phyloP scores from a whole-genome alignment of 2,113 vertebrate genomes.

The Pongo pygmaeus region DNA sequence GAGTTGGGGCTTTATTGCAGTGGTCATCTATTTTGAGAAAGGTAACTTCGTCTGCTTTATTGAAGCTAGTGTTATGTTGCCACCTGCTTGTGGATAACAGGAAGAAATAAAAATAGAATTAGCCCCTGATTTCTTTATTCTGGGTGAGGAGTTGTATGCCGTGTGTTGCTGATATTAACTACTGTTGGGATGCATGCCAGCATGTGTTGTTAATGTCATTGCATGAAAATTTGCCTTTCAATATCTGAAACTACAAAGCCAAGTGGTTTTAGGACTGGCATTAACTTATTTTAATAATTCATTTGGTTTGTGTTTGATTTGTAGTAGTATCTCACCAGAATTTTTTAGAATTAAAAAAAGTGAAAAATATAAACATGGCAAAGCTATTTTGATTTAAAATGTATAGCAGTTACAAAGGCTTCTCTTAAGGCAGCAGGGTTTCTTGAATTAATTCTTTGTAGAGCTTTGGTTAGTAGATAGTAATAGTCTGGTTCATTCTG shows the following conservation, averaged over 20 bases:
- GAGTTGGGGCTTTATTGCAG: background rate
- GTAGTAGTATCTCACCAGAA: background rate
- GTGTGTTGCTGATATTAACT: background rate
- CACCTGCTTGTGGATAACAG: conserved; percentile 51
- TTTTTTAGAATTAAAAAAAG: background rate
- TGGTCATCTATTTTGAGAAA: background rate
- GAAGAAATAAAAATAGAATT: conserved; percentile 23
- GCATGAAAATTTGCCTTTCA: background rate
- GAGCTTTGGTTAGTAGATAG: conserved; percentile 24
- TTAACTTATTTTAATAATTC: conserved; percentile 27
- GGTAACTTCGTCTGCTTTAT: conserved; percentile 21
- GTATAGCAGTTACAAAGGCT: background rate
- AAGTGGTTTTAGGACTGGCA: background rate
- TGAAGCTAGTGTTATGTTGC: conserved; percentile 53
- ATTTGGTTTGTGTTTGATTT: conserved; percentile 40
- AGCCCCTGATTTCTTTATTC: background rate
- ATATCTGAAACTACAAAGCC: background rate
- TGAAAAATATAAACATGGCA: background rate
- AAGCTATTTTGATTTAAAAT: conserved; percentile 45
- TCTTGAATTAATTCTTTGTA: conserved; percentile 49
- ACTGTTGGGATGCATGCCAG: background rate
- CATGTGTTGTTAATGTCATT: background rate
- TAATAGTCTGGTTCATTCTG: conserved; percentile 6
- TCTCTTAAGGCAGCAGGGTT: conserved; percentile 16
- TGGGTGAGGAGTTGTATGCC: background rate